phyloP scores from a whole-genome alignment of 2,888 invertebrate species.

The Drosophila demipolita region DNA sequence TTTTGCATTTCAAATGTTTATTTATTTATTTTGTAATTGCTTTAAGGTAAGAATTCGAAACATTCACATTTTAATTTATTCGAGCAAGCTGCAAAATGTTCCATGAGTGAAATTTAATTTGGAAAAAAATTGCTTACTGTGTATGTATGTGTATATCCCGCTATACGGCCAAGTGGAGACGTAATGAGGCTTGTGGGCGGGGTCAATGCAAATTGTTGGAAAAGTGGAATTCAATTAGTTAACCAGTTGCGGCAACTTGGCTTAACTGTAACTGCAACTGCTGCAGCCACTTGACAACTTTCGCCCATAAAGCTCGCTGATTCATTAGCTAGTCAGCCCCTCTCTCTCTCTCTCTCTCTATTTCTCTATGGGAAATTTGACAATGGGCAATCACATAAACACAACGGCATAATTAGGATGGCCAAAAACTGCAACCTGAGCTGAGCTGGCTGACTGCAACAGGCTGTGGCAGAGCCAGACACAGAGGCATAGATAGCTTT shows the following conservation, averaged over 20 bases:
- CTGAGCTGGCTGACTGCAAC: constrained; percentile 17
- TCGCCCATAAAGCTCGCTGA: constrained; percentile 64
- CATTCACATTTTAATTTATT: background rate
- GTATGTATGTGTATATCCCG: background rate
- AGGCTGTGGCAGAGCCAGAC: background rate
- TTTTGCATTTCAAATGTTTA: background rate
- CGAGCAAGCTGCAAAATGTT: background rate
- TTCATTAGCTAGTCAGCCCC: constrained; percentile 35
- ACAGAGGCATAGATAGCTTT: constrained; percentile 2
- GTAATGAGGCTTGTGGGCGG: constrained; percentile 47
- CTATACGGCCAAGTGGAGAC: constrained; percentile 41
- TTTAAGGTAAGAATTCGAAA: background rate
- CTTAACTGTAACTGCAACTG: constrained; percentile 21
- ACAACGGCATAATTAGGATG: constrained; percentile 63
- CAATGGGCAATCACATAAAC: constrained; percentile 60
- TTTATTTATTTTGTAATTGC: background rate
- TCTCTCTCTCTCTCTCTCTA: background rate
- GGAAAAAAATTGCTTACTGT: background rate
- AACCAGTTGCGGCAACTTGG: constrained; percentile 17
- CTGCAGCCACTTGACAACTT: constrained; percentile 48
- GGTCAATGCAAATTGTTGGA: constrained; percentile 53
- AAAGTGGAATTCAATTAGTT: constrained; percentile 61
- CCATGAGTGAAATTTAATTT: background rate
- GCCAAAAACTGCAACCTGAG: constrained; percentile 28
- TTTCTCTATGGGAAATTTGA: constrained; percentile 44